Evolutionary conservation across 1,140 invertebrate species (phyloP).

Genomic region (Hyposmocoma kahamanoa): DNA sequence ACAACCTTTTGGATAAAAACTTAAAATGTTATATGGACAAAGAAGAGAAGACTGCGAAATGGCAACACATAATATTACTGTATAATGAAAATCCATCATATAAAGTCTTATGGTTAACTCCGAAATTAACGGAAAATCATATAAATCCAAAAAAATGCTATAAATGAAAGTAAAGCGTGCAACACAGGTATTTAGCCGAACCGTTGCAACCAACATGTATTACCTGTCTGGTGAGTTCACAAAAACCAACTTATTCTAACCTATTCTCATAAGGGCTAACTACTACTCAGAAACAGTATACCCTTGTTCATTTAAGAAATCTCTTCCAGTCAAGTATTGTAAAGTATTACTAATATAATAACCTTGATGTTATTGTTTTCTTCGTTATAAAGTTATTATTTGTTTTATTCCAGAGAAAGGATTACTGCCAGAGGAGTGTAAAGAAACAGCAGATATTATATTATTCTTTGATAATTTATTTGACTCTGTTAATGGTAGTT

Average conservation of each 20-base stretch:
- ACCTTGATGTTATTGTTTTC: no score
- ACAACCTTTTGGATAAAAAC: conserved; percentile 41
- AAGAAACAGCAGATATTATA: conserved; percentile 29
- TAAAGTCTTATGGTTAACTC: conserved; percentile 13
- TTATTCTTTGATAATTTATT: conserved; percentile 34
- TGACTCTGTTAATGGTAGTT: conserved; percentile 31
- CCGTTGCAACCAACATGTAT: conserved; percentile 24
- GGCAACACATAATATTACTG: conserved; percentile 13
- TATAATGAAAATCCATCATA: conserved; percentile 11
- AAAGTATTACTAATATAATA: background rate
- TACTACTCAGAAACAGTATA: no score
- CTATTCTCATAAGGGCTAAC: no score
- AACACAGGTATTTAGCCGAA: conserved; percentile 34
- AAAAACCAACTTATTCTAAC: no score
- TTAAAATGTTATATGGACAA: no score
- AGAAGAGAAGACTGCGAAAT: conserved; percentile 26
- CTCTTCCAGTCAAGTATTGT: no score
- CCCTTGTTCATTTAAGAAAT: no score
- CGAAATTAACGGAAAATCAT: conserved; percentile 30
- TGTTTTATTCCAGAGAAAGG: conserved; percentile 2
- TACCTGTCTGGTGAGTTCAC: conserved; percentile 21
- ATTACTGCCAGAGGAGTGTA: conserved; percentile 6
- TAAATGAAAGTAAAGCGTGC: conserved; percentile 36
- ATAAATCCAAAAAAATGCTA: conserved; percentile 14
- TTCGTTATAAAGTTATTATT: conserved; percentile 1